Percentiles rank a stretch among this genome's conserved stretches.
These are phyloP conservation scores for Pocillopora meandrina DNA, from an alignment of 92 coral and sea anemone genomes.

Conservation along the genomic window DNA sequence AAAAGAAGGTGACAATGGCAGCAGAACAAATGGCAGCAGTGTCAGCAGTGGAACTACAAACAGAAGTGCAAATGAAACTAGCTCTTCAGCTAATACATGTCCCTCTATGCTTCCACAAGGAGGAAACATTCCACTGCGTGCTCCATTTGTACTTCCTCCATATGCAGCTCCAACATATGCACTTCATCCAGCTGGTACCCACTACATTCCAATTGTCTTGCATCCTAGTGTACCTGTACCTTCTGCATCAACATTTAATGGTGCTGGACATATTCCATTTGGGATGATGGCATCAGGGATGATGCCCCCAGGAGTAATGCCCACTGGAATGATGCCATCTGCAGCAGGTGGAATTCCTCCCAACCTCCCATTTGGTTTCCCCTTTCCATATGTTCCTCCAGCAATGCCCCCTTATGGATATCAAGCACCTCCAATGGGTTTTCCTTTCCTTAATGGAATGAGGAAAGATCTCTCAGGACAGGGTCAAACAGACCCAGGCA, in stretches of 20 bases:
- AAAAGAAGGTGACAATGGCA: conserved; percentile 41
- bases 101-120: conserved; percentile 30
- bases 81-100: conserved; percentile 27
- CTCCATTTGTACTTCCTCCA: conserved; percentile 61
- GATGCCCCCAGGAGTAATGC: conserved; percentile 26
- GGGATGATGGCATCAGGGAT: conserved; percentile 15
- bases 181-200: conserved; percentile 84
- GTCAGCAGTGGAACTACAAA: conserved; percentile 24
- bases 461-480: conserved; percentile 37
- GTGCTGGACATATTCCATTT: conserved; percentile 33
- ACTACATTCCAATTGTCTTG: conserved; percentile 84
- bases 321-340: conserved; percentile 30
- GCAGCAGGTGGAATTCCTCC: conserved; percentile 24
- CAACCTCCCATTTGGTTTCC: conserved; percentile 37
- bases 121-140: conserved; percentile 53
- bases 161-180: conserved; percentile 84
- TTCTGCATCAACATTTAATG: conserved; percentile 34
- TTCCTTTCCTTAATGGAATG: conserved; percentile 27
- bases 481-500: conserved; percentile 24
- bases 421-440: conserved; percentile 31
- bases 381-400: conserved; percentile 34
- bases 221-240: conserved; percentile 71
- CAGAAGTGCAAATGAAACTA: conserved; percentile 25
- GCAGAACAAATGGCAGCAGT: conserved; percentile 33
- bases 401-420: conserved; percentile 32